Conservation (phyloP, 1,140 invertebrate genomes). For the Brachionus koreanus region DNA sequence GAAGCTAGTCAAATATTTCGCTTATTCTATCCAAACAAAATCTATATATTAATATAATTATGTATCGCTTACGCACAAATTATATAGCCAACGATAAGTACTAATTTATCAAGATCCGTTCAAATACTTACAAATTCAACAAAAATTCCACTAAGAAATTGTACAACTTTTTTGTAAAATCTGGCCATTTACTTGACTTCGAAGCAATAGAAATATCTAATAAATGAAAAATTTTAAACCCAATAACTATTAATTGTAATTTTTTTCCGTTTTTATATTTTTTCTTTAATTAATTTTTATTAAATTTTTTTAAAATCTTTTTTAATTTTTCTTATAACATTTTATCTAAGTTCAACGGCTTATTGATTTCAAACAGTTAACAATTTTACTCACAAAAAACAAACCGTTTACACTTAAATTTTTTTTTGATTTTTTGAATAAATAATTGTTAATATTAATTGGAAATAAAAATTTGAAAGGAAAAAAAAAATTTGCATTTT, state of each 20-base stretch:
- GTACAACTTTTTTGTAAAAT: not conserved
- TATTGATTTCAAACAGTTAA: no score
- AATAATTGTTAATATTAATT: no score
- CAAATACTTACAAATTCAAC: not conserved
- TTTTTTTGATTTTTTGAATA: no score
- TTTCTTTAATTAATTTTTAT: not conserved
- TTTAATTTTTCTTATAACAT: no score
- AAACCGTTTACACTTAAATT: no score
- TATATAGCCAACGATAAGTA: no score
- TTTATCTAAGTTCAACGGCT: no score
- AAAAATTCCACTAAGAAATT: not conserved
- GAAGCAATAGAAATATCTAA: not conserved
- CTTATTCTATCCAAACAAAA: not conserved
- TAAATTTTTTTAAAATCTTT: not conserved
- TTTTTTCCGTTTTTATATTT: not conserved
- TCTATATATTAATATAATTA: not conserved
- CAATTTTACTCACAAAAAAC: no score
- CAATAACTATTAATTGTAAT: not conserved
- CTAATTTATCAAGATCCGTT: not conserved
- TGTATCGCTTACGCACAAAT: not conserved
- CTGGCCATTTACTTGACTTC: not conserved
- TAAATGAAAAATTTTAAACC: constrained; percentile 2
- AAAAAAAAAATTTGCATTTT: no score
- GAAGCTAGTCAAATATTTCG: not conserved
- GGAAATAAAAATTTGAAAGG: no score